Evolutionary conservation across 2,113 vertebrate species (phyloP).

Genomic region (Ochotona princeps): DNA sequence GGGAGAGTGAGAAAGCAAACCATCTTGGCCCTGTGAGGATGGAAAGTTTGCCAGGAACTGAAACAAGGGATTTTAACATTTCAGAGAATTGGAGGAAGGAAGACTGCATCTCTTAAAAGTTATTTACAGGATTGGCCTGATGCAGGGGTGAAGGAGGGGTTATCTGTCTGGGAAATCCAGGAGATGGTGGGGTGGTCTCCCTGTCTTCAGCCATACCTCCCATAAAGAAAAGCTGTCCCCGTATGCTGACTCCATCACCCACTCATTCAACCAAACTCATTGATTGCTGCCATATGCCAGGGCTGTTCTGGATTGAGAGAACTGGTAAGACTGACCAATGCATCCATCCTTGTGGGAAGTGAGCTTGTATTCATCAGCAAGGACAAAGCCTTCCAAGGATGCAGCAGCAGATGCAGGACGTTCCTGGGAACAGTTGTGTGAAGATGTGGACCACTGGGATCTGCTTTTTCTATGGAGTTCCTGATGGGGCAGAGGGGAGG

Average conservation of each 20-base stretch:
- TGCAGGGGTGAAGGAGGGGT: neutral
- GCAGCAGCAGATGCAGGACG: neutral
- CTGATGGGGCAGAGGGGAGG: neutral
- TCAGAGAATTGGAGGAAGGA: conserved; percentile 55
- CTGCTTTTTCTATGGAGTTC: neutral
- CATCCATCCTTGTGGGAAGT: neutral
- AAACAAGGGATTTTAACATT: conserved; percentile 51
- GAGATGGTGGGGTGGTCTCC: neutral
- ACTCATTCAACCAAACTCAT: conserved; percentile 13
- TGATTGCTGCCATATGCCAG: neutral
- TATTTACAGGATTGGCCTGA: conserved; percentile 50
- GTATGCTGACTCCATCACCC: neutral
- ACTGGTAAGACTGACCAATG: neutral
- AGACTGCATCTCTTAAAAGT: conserved; percentile 62
- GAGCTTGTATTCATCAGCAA: neutral
- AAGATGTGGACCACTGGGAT: neutral
- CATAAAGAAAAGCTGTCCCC: neutral
- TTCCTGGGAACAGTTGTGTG: neutral
- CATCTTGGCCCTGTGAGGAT: conserved; percentile 46
- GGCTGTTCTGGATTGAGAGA: neutral
- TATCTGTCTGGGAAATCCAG: neutral
- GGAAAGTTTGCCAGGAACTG: conserved; percentile 65
- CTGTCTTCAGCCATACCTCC: neutral
- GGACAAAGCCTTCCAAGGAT: neutral
- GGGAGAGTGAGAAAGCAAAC: conserved; percentile 62